Conservation (phyloP, 2,113 vertebrate genomes). For the Phalacrocorax brasilianus region DNA sequence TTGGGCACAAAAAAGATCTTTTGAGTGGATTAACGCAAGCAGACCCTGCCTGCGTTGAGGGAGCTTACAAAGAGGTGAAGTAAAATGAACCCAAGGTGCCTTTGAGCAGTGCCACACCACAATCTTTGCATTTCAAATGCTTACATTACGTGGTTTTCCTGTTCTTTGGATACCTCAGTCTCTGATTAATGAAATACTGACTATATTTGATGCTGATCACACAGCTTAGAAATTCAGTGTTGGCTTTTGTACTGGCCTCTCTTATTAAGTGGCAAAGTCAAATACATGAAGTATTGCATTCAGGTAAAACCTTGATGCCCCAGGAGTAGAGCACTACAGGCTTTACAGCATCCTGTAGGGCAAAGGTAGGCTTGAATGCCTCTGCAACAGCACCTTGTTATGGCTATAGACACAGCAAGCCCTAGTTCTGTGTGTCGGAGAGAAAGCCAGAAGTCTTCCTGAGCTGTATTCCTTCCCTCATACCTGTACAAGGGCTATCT, state of each 20-base stretch:
- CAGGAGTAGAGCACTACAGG: not conserved
- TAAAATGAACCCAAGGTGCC: not conserved
- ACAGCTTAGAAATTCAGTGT: not conserved
- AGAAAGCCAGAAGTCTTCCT: not conserved
- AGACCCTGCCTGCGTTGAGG: fast-evolving
- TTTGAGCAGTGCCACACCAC: not conserved
- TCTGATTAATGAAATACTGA: not conserved
- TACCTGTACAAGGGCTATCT: not conserved
- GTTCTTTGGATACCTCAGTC: not conserved
- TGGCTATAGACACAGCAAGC: not conserved
- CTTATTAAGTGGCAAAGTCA: not conserved
- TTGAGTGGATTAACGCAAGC: not conserved
- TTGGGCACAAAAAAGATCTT: not conserved
- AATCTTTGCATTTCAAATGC: not conserved
- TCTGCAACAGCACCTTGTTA: fast-evolving
- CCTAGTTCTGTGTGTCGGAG: not conserved
- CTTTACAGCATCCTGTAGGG: not conserved
- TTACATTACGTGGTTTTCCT: not conserved
- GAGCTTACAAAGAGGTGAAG: not conserved
- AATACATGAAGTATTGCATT: not conserved
- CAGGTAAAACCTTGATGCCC: fast-evolving
- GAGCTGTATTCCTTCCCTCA: not conserved
- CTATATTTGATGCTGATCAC: not conserved
- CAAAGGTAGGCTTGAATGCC: not conserved
- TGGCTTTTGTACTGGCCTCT: not conserved